Base-by-base conservation (phyloP, 2,797 vertebrate genomes). In the Pseudochaenichthys georgianus region DNA sequence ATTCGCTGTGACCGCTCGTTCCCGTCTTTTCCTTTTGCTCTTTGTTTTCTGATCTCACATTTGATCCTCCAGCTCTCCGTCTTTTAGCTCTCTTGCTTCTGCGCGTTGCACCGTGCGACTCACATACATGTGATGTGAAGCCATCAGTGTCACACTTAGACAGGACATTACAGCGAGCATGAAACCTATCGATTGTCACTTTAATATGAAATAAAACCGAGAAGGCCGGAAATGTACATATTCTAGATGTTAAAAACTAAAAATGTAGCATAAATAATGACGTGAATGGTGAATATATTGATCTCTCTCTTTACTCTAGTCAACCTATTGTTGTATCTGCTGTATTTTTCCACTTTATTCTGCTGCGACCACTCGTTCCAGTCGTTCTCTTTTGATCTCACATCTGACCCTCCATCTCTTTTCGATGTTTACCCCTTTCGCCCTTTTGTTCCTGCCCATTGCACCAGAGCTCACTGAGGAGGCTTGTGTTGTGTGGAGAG, bases 381-480 rank as follows among this genome's bases (percentile, higher is more conserved):
- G 17, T 61, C 65, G 75, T 28, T 43, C 78, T 41, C 76, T 53
- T 77, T 53, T 71, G 54, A 64, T 85, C 71, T 70, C 46, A 50
- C 31, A 54, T 64, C 72, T 84, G 57, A 71, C 73, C 62, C 53
- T 23, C 28, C 38, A 31, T 73, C 62, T 69, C 47, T 77, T 31
- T 54, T 50, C 55, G 31, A 78, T 54, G 28, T 63, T 68, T 59
- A 42, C 34, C 61, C 74, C 70, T 60, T 81, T 73, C 61, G 74
- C 74, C 59, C 57, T 47, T 70, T 68, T 38, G 8, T 9, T 65
- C 4, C 77, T 70, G 68, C 52, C 62, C 45, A 3, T 68, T 73
- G 72, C 70, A 73, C 74, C 80, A 53, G 72, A 48, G 80, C 80
- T 89, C 87, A 69, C 78, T 23, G 75, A 88, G 73, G 52, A 83